phyloP scores from a whole-genome alignment of 2,113 vertebrate species.

The Nymphicus hollandicus region DNA sequence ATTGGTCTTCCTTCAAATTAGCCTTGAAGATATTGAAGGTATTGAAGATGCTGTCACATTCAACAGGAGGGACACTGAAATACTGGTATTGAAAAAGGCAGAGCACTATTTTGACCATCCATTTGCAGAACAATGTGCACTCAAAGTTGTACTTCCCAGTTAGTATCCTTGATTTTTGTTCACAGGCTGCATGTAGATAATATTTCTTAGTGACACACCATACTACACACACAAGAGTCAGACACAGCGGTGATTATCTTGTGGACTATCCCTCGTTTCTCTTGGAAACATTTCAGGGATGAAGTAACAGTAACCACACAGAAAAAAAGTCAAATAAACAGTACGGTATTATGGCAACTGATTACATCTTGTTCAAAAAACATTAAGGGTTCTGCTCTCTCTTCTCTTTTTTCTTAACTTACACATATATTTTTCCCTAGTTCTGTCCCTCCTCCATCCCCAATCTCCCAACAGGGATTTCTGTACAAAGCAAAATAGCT shows the following conservation, averaged over 20 bases:
- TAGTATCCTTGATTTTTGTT: background rate
- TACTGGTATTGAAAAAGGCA: background rate
- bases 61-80: background rate
- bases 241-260: constrained; percentile 54
- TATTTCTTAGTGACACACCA: constrained; percentile 18
- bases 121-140: background rate
- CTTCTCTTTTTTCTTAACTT: background rate
- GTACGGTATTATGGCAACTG: constrained; percentile 67
- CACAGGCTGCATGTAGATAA: background rate
- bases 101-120: background rate
- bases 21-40: background rate
- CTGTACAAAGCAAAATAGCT: background rate
- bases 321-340: constrained; percentile 59
- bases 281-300: constrained; percentile 64
- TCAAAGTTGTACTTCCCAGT: background rate
- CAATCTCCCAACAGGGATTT: background rate
- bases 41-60: background rate
- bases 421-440: background rate
- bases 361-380: constrained; percentile 58
- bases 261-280: constrained; percentile 47
- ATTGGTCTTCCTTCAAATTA: background rate
- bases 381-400: constrained; percentile 7
- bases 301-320: constrained; percentile 64
- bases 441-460: background rate
- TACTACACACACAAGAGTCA: constrained; percentile 49